These are phyloP conservation scores for Geopemphigus sp. DNA, from an alignment of 1,140 invertebrate genomes.

Conservation along the genomic window DNA sequence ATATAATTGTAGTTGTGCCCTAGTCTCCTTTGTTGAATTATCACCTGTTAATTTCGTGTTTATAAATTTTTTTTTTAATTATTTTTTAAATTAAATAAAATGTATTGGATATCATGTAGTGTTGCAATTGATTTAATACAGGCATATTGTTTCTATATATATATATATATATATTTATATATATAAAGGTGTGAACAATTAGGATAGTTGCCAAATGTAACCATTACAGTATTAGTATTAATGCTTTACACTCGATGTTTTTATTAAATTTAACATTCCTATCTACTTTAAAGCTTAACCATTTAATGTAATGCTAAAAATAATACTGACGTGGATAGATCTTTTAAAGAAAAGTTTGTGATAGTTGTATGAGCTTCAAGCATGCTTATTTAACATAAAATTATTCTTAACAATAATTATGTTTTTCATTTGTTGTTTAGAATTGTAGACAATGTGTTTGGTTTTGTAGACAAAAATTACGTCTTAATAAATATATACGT, in stretches of 20 bases:
- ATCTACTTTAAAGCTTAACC: background rate
- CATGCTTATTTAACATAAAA: background rate
- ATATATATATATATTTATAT: background rate
- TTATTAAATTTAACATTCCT: slow-evolving; percentile 3
- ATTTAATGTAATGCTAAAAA: slow-evolving; percentile 19
- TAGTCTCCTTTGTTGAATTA: background rate
- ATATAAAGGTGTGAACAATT: background rate
- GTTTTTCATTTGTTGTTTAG: background rate
- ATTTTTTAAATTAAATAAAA: background rate
- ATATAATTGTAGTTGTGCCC: background rate
- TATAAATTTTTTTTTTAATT: background rate
- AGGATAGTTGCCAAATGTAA: slow-evolving; percentile 37
- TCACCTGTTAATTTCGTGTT: background rate
- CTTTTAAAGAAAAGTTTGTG: slow-evolving; percentile 26
- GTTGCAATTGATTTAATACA: slow-evolving; percentile 35
- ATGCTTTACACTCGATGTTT: background rate
- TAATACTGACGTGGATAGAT: slow-evolving; percentile 5
- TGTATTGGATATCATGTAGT: background rate
- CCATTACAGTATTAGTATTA: background rate
- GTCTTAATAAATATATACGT: background rate
- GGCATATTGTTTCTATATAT: slow-evolving; percentile 12
- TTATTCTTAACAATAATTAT: background rate
- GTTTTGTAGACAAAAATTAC: too few species aligned
- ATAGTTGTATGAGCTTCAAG: slow-evolving; percentile 26
- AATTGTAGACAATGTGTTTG: too few species aligned